These are phyloP conservation scores for Philhelius pedissequus DNA, from an alignment of 2,888 invertebrate genomes.

Conservation along the genomic window DNA sequence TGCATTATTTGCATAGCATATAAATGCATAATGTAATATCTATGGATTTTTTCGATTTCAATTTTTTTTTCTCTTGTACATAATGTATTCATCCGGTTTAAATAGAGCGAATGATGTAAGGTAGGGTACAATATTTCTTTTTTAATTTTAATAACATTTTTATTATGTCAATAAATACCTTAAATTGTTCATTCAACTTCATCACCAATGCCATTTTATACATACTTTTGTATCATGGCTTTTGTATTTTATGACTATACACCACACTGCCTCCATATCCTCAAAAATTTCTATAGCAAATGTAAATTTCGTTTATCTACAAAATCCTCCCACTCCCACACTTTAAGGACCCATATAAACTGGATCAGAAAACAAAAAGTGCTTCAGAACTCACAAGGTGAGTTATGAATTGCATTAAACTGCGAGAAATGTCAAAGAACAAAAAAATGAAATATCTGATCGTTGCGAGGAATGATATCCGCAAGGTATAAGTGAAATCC, in stretches of 20 bases:
- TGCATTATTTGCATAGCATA: too few relatives aligned
- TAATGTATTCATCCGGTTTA: too few relatives aligned
- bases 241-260: neutral
- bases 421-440: constrained; percentile 30
- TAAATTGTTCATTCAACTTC: too few relatives aligned
- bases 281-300: neutral
- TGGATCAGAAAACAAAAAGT: constrained; percentile 25
- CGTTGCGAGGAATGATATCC: constrained; percentile 20
- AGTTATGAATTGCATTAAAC: constrained; percentile 64
- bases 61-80: too few relatives aligned
- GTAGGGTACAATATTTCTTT: too few relatives aligned
- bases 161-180: too few relatives aligned
- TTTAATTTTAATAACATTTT: too few relatives aligned
- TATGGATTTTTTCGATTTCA: too few relatives aligned
- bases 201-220: too few relatives aligned
- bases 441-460: constrained; percentile 7
- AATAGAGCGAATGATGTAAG: too few relatives aligned
- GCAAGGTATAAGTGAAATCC: constrained; percentile 14
- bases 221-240: too few relatives aligned
- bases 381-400: constrained; percentile 1
- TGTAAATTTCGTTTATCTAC: constrained; percentile 48
- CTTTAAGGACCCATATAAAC: neutral
- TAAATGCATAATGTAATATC: too few relatives aligned
- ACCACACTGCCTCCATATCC: neutral
- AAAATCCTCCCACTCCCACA: neutral